phyloP scores from a whole-genome alignment of 2,797 vertebrate species.

The Crossoptilon crossoptilon region DNA sequence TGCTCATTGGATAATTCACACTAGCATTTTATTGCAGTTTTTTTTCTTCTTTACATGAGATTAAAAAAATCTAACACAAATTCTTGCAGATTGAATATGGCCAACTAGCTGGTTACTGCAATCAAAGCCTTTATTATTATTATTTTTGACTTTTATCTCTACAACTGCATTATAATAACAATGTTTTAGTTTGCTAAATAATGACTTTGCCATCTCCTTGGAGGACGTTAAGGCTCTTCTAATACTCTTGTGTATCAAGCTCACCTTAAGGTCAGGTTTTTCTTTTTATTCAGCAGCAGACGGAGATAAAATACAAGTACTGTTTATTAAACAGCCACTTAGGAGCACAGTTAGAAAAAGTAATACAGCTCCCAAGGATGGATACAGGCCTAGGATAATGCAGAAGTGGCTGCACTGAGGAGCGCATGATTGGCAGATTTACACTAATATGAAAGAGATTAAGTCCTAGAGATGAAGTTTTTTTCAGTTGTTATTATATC shows the following conservation, averaged over 20 bases:
- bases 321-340: not conserved
- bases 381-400: not conserved
- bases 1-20: not conserved
- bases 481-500: not conserved
- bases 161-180: not conserved
- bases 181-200: not conserved
- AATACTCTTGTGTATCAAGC: not conserved
- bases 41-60: not conserved
- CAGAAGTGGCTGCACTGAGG: not conserved
- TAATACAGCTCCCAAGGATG: not conserved
- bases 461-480: not conserved
- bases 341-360: not conserved
- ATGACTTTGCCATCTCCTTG: not conserved
- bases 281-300: slow-evolving; percentile 1
- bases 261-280: not conserved
- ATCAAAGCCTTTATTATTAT: not conserved
- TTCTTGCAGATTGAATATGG: not conserved
- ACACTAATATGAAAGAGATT: not conserved
- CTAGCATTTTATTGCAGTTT: not conserved
- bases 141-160: not conserved
- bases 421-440: not conserved
- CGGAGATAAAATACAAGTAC: not conserved
- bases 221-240: not conserved
- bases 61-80: not conserved
- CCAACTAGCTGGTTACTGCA: not conserved